These are phyloP conservation scores for Gadopsis bispinosus DNA, from an alignment of 2,797 vertebrate genomes.

Conservation along the genomic window DNA sequence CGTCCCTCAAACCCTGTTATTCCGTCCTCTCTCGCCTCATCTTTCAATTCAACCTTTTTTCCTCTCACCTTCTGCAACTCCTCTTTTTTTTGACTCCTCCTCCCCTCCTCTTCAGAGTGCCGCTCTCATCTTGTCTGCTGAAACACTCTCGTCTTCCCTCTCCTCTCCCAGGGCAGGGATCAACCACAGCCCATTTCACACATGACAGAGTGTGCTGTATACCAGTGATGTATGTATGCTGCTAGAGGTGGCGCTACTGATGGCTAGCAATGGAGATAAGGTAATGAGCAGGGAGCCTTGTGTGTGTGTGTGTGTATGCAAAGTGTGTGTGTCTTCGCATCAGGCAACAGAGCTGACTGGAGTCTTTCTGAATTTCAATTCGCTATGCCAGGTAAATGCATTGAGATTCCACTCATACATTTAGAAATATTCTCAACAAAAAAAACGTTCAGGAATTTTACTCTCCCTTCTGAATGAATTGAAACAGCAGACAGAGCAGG, in stretches of 20 bases:
- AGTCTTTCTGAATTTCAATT: slow-evolving; percentile 69
- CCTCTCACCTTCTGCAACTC: slow-evolving; percentile 27
- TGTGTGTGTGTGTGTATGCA: slow-evolving; percentile 27
- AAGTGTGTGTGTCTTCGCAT: slow-evolving; percentile 26
- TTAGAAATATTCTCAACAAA: slow-evolving; percentile 60
- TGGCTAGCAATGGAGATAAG: slow-evolving; percentile 67
- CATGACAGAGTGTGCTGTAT: slow-evolving; percentile 74
- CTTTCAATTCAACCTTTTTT: slow-evolving; percentile 18
- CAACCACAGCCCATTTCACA: slow-evolving; percentile 81
- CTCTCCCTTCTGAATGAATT: slow-evolving; percentile 22
- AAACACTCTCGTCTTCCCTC: slow-evolving; percentile 67
- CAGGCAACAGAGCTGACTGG: slow-evolving; percentile 38
- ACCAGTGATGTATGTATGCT: slow-evolving; percentile 71
- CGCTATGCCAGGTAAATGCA: slow-evolving; percentile 46
- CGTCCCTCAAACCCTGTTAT: slow-evolving; percentile 31
- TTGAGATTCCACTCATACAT: slow-evolving; percentile 67
- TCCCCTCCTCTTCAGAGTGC: slow-evolving; percentile 50
- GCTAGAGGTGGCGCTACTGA: slow-evolving; percentile 64
- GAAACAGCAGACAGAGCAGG: slow-evolving; percentile 54
- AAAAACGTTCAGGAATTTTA: slow-evolving; percentile 37
- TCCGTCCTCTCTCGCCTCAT: slow-evolving; percentile 29
- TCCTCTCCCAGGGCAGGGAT: slow-evolving; percentile 75
- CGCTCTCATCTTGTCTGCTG: slow-evolving; percentile 66
- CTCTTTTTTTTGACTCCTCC: background rate
- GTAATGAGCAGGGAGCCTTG: slow-evolving; percentile 57